A percentile compares a stretch with the other conserved stretches of the same genome.
phyloP scores from a whole-genome alignment of 2,888 invertebrate genomes.

The Sphecodes monilicornis region DNA sequence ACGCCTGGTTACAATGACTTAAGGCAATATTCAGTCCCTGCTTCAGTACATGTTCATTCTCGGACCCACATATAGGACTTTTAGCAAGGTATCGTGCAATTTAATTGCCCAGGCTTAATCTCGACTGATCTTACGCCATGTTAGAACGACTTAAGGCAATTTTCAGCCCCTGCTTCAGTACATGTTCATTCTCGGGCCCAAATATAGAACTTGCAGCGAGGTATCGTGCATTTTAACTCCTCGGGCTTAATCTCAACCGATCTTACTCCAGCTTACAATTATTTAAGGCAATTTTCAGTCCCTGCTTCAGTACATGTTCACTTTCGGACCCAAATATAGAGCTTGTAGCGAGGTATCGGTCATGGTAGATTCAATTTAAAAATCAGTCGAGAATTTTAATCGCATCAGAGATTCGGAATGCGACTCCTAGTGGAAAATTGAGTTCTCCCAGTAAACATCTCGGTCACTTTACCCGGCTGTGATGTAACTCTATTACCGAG shows the following conservation, averaged over 20 bases:
- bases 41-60: too few species aligned
- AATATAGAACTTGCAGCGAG: background rate
- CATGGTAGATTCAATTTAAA: background rate
- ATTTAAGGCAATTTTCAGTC: too few species aligned
- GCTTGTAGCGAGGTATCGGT: background rate
- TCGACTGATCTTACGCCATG: background rate
- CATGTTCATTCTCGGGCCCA: background rate
- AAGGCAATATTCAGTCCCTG: too few species aligned
- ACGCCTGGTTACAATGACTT: too few species aligned
- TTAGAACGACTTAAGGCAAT: too few species aligned
- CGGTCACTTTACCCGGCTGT: background rate
- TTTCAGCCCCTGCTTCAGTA: too few species aligned
- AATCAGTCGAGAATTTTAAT: background rate
- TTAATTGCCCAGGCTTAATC: background rate
- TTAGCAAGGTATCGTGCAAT: too few species aligned
- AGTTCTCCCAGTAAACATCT: background rate
- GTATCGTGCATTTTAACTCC: background rate
- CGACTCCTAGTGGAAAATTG: background rate
- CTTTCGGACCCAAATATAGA: background rate
- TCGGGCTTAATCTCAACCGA: background rate
- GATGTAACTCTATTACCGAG: background rate
- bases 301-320: background rate
- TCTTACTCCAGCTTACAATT: background rate
- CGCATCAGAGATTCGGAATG: background rate
- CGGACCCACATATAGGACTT: too few species aligned